phyloP scores from a whole-genome alignment of 2,888 invertebrate genomes.

The Crioceris asparagi region DNA sequence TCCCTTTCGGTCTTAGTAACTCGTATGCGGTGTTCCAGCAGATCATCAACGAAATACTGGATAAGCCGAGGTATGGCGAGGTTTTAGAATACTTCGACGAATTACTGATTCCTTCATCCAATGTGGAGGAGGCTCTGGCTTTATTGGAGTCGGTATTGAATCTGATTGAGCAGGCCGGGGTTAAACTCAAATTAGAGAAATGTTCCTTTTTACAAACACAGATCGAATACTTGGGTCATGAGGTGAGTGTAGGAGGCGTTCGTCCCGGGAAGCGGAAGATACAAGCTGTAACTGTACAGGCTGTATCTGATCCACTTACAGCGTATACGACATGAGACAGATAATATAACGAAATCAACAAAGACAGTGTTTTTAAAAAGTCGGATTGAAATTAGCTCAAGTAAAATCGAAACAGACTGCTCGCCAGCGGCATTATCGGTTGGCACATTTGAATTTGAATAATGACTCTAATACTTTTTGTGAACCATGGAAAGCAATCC shows the following conservation, averaged over 20 bases:
- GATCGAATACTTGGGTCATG: slow-evolving; percentile 16
- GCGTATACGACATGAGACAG: no score
- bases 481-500: no score
- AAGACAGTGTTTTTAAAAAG: no score
- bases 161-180: slow-evolving; percentile 9
- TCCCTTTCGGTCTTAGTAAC: slow-evolving; percentile 31
- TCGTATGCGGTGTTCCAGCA: slow-evolving; percentile 23
- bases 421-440: no score
- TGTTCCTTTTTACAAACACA: slow-evolving; percentile 12
- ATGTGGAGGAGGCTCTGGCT: slow-evolving; percentile 5
- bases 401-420: no score
- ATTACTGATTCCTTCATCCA: slow-evolving; percentile 11
- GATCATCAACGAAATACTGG: slow-evolving; percentile 16
- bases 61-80: slow-evolving; percentile 8
- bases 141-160: slow-evolving; percentile 10
- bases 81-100: slow-evolving; percentile 19
- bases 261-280: slow-evolving; percentile 18
- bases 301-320: no score
- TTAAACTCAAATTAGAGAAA: slow-evolving; percentile 12
- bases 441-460: no score
- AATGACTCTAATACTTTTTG: no score
- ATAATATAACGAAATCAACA: no score
- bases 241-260: slow-evolving; percentile 10
- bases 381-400: no score
- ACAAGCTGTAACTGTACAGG: slow-evolving; percentile 17